Conservation (phyloP, 2,797 vertebrate genomes). For the Clarias fuscus region DNA sequence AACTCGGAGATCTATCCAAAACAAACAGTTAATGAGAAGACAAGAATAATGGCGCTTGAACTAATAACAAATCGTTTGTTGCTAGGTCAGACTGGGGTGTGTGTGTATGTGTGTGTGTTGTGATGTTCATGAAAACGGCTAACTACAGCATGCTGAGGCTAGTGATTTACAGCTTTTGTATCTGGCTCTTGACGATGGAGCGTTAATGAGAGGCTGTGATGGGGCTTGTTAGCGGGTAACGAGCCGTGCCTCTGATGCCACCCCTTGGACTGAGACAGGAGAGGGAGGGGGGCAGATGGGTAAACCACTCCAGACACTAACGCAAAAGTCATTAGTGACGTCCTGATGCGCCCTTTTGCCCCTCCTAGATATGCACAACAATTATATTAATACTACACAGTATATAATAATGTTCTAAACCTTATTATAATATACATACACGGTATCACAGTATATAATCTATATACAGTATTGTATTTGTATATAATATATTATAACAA, state of each 20-base stretch:
- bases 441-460: no score
- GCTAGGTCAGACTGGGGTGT: constrained; percentile 11
- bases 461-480: no score
- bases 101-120: neutral
- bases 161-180: constrained; percentile 53
- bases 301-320: constrained; percentile 17
- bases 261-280: constrained; percentile 41
- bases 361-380: neutral
- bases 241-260: constrained; percentile 55
- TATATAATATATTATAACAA: no score
- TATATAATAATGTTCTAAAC: neutral
- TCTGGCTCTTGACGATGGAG: constrained; percentile 49
- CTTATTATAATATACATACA: neutral
- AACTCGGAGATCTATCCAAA: constrained; percentile 29
- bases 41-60: constrained; percentile 1
- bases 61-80: constrained; percentile 27
- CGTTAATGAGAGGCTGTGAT: constrained; percentile 57
- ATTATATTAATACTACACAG: neutral
- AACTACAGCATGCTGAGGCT: constrained; percentile 46
- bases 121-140: constrained; percentile 41
- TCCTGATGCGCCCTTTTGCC: neutral
- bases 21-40: constrained; percentile 45
- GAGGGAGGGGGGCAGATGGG: constrained; percentile 10
- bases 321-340: neutral
- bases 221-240: constrained; percentile 59